Evolutionary conservation across 2,888 invertebrate genomes (phyloP).

Genomic region (Synanthedon tipuliformis): DNA sequence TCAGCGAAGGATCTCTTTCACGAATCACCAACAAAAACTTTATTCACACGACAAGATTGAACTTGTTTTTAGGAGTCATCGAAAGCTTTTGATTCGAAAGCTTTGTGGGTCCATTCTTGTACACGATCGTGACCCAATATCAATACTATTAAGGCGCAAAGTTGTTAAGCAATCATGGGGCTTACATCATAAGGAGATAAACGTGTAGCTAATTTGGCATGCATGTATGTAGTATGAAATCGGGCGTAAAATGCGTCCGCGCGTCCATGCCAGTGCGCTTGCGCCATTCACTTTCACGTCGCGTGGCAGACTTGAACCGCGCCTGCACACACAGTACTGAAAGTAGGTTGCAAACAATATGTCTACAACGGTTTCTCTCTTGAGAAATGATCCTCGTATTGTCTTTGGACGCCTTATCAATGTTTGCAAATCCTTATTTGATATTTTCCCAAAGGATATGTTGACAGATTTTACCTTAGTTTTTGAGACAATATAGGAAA

Average conservation of each 20-base stretch:
- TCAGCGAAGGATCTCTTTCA: too few relatives aligned
- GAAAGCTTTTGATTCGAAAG: too few relatives aligned
- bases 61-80: too few relatives aligned
- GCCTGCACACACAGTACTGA: constrained; percentile 26
- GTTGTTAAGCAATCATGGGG: constrained; percentile 11
- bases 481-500: too few relatives aligned
- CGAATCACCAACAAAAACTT: too few relatives aligned
- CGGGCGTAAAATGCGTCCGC: constrained; percentile 48
- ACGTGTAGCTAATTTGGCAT: constrained; percentile 34
- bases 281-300: constrained; percentile 65
- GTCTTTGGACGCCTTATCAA: constrained; percentile 27
- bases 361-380: constrained; percentile 52
- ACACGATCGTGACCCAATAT: too few relatives aligned
- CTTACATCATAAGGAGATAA: constrained; percentile 25
- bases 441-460: too few relatives aligned
- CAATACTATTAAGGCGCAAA: neutral
- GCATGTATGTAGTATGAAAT: constrained; percentile 45
- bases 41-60: too few relatives aligned
- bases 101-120: too few relatives aligned
- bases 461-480: too few relatives aligned
- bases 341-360: constrained; percentile 65
- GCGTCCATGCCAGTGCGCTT: constrained; percentile 34
- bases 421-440: constrained; percentile 7
- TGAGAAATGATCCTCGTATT: constrained; percentile 45
- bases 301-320: neutral